These are phyloP conservation scores for Lasioglossum marginatum DNA, from an alignment of 2,888 invertebrate species.

Conservation along the genomic window DNA sequence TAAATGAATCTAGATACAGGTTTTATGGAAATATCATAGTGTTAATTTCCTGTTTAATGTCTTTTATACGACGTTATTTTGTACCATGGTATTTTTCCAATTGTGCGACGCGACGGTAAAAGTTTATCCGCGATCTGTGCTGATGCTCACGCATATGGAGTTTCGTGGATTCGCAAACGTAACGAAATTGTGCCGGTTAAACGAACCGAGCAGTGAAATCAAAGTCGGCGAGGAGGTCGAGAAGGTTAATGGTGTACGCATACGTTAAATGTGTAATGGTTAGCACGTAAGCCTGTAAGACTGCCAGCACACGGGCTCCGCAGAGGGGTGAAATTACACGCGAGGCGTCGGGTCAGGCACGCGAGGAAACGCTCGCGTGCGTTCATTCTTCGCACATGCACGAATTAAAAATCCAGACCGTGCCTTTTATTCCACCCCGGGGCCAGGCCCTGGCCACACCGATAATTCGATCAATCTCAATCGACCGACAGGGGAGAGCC, in stretches of 20 bases:
- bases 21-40: not conserved
- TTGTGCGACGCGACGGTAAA: not conserved
- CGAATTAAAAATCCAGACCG: conserved; percentile 51
- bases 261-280: conserved; percentile 77
- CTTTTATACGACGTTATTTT: too few relatives aligned
- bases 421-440: conserved; percentile 33
- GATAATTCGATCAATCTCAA: conserved; percentile 48
- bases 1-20: not conserved
- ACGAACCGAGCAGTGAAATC: conserved; percentile 63
- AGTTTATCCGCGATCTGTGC: not conserved
- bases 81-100: too few relatives aligned
- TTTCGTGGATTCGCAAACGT: conserved; percentile 9
- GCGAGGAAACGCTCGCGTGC: conserved; percentile 64
- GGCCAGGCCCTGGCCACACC: not conserved
- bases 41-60: too few relatives aligned
- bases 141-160: not conserved
- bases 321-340: conserved; percentile 73
- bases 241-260: conserved; percentile 74
- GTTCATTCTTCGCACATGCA: conserved; percentile 40
- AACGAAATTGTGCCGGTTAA: conserved; percentile 42
- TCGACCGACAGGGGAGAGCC: conserved; percentile 1
- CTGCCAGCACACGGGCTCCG: conserved; percentile 49
- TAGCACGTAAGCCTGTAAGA: conserved; percentile 56
- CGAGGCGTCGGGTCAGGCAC: conserved; percentile 65
- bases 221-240: conserved; percentile 64